A percentile compares a stretch with the other conserved stretches of the same genome.
These are phyloP conservation scores for Dolichomitus sp. DNA, from an alignment of 2,888 invertebrate genomes.

Conservation along the genomic window DNA sequence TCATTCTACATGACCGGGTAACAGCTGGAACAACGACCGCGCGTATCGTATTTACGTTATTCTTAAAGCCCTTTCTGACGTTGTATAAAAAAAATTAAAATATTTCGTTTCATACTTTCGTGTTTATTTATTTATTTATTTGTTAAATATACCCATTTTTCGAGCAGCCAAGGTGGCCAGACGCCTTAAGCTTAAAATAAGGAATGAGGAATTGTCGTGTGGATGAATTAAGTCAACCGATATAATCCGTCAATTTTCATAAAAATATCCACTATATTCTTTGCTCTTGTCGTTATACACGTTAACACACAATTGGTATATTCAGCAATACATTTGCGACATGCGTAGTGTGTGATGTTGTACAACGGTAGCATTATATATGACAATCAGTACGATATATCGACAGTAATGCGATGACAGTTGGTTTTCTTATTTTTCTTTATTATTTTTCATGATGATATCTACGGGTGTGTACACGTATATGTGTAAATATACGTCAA, in stretches of 20 bases:
- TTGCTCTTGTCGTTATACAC: conserved; percentile 50
- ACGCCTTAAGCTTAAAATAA: not conserved
- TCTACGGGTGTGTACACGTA: conserved; percentile 27
- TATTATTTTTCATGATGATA: conserved; percentile 10
- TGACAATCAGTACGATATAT: conserved; percentile 54
- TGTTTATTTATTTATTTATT: too few species aligned
- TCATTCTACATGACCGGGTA: too few species aligned
- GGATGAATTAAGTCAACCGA: not conserved
- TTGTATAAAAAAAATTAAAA: too few species aligned
- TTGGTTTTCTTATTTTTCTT: conserved; percentile 18
- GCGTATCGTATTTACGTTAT: too few species aligned
- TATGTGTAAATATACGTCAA: conserved; percentile 6
- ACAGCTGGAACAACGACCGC: too few species aligned
- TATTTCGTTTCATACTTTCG: too few species aligned
- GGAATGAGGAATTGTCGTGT: not conserved
- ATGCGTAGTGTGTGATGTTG: conserved; percentile 27
- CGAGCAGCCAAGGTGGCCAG: too few species aligned
- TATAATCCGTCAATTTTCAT: conserved; percentile 35
- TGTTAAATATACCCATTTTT: too few species aligned
- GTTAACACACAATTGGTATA: conserved; percentile 40
- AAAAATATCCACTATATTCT: conserved; percentile 63
- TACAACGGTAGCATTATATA: conserved; percentile 27
- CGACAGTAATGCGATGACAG: conserved; percentile 45
- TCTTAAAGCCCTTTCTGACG: too few species aligned
- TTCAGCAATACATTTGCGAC: conserved; percentile 21